phyloP scores from a whole-genome alignment of 2,888 invertebrate genomes.

The Ichneumoninae sp. region DNA sequence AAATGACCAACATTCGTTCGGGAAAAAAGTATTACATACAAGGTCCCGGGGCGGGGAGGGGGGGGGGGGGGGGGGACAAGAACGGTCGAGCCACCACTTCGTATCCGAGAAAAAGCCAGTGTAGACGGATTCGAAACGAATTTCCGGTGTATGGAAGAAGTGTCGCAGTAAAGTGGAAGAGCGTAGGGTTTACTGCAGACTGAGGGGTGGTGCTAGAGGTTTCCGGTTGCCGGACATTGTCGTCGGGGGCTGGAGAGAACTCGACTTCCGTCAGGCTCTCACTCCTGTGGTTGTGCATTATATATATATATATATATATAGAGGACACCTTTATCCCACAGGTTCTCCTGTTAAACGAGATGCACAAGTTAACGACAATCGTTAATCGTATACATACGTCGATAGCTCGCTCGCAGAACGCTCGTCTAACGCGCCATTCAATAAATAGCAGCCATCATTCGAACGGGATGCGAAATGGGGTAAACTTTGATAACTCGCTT shows the following conservation, averaged over 20 bases:
- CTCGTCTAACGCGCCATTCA: neutral
- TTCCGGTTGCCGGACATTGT: slow-evolving; percentile 65
- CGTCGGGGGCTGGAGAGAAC: slow-evolving; percentile 56
- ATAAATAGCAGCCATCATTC: neutral
- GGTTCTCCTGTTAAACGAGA: neutral
- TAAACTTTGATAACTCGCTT: neutral
- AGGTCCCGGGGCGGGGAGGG: slow-evolving; percentile 12
- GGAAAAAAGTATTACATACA: slow-evolving; percentile 57
- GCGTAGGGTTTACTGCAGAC: slow-evolving; percentile 3
- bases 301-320: slow-evolving; percentile 1
- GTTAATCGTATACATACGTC: neutral
- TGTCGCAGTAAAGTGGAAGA: slow-evolving; percentile 5
- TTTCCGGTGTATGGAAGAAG: slow-evolving; percentile 60
- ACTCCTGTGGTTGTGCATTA: slow-evolving; percentile 34
- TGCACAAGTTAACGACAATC: neutral
- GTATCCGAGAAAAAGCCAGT: slow-evolving; percentile 36
- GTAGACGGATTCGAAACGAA: slow-evolving; percentile 61
- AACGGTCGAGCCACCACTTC: neutral
- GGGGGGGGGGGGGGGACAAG: neutral
- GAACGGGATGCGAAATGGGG: neutral
- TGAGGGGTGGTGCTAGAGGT: slow-evolving; percentile 40
- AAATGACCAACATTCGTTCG: slow-evolving; percentile 62
- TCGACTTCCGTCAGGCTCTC: slow-evolving; percentile 54
- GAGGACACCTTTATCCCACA: slow-evolving; percentile 12
- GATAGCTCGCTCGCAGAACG: neutral